Evolutionary conservation across 2,113 vertebrate species (phyloP).

Genomic region (Zosterops pallidus): DNA sequence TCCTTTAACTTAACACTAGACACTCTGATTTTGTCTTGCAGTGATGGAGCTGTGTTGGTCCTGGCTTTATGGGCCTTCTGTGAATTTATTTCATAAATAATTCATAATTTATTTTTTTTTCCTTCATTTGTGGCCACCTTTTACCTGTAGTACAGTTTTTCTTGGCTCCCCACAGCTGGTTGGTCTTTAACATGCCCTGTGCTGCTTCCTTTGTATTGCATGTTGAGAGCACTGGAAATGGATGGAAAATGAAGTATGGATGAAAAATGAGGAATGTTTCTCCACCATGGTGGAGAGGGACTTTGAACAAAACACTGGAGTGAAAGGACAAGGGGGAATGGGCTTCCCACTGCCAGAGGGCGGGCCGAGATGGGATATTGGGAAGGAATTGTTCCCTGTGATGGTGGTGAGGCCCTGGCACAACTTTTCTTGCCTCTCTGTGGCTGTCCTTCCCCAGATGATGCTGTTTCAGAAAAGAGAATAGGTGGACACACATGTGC

Average conservation of each 20-base stretch:
- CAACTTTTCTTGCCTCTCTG: fast-evolving
- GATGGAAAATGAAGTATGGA: background rate
- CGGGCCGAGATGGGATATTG: background rate
- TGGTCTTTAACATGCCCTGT: background rate
- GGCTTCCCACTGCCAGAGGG: background rate
- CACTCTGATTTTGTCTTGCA: background rate
- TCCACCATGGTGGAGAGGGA: background rate
- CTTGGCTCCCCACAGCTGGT: background rate
- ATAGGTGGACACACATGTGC: fast-evolving
- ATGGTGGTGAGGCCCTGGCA: background rate
- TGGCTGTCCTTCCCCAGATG: background rate
- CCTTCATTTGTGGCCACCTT: background rate
- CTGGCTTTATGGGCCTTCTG: background rate
- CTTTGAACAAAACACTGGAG: background rate
- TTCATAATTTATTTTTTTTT: background rate
- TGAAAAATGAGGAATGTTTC: background rate
- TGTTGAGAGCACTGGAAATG: background rate
- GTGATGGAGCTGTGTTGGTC: background rate
- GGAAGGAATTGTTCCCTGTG: background rate
- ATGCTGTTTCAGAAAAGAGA: background rate
- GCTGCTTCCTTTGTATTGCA: background rate
- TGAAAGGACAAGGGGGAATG: background rate
- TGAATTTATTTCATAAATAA: too few species aligned
- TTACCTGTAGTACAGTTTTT: background rate
- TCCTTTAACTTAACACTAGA: background rate